Evolutionary conservation across 2,113 vertebrate genomes (phyloP).

Genomic region (Castor canadensis): DNA sequence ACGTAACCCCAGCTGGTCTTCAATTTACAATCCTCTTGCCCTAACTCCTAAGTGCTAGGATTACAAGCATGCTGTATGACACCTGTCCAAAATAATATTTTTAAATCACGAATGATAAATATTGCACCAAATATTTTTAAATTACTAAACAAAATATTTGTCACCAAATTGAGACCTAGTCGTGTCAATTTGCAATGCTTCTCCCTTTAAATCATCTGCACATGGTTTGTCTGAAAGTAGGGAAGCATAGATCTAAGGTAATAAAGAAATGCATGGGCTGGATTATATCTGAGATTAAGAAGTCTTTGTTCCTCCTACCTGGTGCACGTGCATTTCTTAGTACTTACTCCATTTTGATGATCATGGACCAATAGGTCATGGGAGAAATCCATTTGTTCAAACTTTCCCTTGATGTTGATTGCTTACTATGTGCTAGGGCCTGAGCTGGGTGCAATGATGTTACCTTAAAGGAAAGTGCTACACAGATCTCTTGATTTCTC

Average conservation of each 20-base stretch:
- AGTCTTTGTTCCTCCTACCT: not conserved
- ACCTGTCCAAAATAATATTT: not conserved
- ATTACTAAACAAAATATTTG: not conserved
- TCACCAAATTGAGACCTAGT: not conserved
- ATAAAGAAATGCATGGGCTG: not conserved
- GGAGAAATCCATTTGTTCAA: not conserved
- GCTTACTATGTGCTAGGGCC: not conserved
- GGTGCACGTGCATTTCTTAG: not conserved
- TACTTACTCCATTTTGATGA: not conserved
- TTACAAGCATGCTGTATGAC: no score
- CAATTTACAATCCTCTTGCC: no score
- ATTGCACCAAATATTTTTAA: not conserved
- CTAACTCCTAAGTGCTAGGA: no score
- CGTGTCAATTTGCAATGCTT: not conserved
- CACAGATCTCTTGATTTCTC: not conserved
- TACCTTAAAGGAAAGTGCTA: not conserved
- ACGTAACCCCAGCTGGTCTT: no score
- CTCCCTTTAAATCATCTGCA: not conserved
- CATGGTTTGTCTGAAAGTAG: not conserved
- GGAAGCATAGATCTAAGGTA: not conserved
- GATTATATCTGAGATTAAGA: not conserved
- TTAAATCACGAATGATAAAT: not conserved
- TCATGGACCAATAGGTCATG: not conserved
- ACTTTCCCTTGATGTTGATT: not conserved
- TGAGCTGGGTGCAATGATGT: not conserved